phyloP scores from a whole-genome alignment of 2,113 vertebrate species.

The Fulica atra region DNA sequence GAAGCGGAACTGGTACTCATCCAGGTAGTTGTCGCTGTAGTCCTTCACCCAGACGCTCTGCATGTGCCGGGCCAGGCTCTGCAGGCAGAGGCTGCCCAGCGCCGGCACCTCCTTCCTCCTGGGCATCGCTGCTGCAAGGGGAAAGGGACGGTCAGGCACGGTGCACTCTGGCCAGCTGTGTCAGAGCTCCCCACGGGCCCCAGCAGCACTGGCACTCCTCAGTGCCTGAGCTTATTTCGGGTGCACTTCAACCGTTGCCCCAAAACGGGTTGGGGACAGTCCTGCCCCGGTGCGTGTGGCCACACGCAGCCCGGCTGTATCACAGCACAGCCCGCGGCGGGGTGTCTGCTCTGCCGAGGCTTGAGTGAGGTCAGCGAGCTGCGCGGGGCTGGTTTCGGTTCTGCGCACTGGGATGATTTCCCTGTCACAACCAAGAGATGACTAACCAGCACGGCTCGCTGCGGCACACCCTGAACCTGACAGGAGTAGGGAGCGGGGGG shows the following conservation, averaged over 20 bases:
- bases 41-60: constrained; percentile 82
- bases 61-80: constrained; percentile 82
- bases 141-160: accelerated
- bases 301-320: neutral
- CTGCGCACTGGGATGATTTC: too few relatives aligned
- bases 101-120: neutral
- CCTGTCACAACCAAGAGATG: neutral
- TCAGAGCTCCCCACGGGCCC: neutral
- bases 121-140: neutral
- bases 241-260: neutral
- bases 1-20: constrained; percentile 81
- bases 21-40: constrained; percentile 82
- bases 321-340: neutral
- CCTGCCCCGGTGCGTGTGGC: accelerated
- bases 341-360: neutral
- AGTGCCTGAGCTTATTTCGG: neutral
- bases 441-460: neutral
- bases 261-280: accelerated
- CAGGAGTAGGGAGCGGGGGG: too few relatives aligned
- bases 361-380: neutral
- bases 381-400: neutral
- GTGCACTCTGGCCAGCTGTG: accelerated
- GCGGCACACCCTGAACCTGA: neutral
- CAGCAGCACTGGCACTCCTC: too few relatives aligned
- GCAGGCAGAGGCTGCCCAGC: constrained; percentile 76